Base-by-base conservation (phyloP, 92 coral and sea anemone genomes). In the Zoanthus sociatus region DNA sequence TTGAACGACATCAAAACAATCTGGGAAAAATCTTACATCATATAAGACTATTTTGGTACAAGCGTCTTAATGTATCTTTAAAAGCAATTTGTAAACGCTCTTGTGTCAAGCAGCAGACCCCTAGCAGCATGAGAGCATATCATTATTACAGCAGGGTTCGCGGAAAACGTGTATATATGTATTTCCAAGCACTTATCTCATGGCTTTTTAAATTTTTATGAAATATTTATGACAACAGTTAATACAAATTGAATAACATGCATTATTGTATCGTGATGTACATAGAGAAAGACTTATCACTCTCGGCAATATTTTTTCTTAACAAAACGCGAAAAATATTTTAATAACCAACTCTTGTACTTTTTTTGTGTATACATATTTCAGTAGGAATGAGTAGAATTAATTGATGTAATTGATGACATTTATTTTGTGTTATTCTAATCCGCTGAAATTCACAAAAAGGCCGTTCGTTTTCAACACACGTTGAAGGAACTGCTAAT, bases 21-120 rank as follows among this genome's bases (percentile, higher is more conserved):
- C 6, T 21, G 14, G 15, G 10, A 30, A 13, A 4, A 30, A 69
- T 30, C 47, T 26, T 30, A 18, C 69, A n/a, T 13, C 0, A 21
- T 54, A 50, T 53, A 18, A 78, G 15, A 14, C 9, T 30, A 54
- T 12, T 55, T 32, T 9, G 31, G 10, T 1, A 12, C 20, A 17
- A 9, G 48, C 48, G 11, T 5, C 14, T 42, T 48, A 79, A 79
- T 69, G 55, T 18, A 73, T 30, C 63, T 81, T 63, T 81, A 81
- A 81, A 30, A 21, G 63, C 74, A 21, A 42, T 47, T 70, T 66
- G 64, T 18, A 66, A 81, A 18, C 73, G 71, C 9, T 66, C 30
- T 46, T 20, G 75, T 64, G 70, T 42, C 76, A 32, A 53, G 47
- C 51, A 14, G 7, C 47, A 47, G 61, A 66, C 63, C 60, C 13